A percentile compares a stretch with the other conserved stretches of the same genome.
phyloP scores from a whole-genome alignment of 2,113 vertebrate species.

The Solea solea region DNA sequence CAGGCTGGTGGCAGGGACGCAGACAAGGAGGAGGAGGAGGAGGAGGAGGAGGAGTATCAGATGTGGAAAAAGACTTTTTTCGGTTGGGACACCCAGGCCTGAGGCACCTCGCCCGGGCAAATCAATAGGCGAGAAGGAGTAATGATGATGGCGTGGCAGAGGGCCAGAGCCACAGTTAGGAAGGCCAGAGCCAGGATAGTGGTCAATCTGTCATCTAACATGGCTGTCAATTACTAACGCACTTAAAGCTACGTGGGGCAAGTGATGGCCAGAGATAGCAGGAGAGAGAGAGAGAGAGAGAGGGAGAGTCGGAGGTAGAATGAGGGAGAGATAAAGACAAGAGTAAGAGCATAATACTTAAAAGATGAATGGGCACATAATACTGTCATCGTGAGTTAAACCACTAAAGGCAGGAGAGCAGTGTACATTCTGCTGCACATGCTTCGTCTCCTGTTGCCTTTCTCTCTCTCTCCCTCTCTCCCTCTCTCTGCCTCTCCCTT shows the following conservation, averaged over 20 bases:
- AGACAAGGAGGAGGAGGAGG: conserved; percentile 42
- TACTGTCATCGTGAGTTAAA: conserved; percentile 76
- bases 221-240: conserved; percentile 72
- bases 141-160: conserved; percentile 65
- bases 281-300: conserved; percentile 41
- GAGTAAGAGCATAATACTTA: conserved; percentile 58
- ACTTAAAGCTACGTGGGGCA: conserved; percentile 63
- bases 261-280: conserved; percentile 54
- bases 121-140: conserved; percentile 79
- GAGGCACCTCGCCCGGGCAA: conserved; percentile 58
- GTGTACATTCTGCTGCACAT: conserved; percentile 56
- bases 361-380: conserved; percentile 77
- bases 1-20: conserved; percentile 71
- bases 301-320: conserved; percentile 38
- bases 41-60: conserved; percentile 64
- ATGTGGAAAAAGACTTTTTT: conserved; percentile 62
- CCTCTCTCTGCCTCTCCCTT: conserved; percentile 22
- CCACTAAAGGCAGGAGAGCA: conserved; percentile 58
- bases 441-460: conserved; percentile 26
- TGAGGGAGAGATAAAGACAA: conserved; percentile 36
- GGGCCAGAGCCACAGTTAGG: conserved; percentile 68
- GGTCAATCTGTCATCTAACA: conserved; percentile 75
- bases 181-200: conserved; percentile 63
- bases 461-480: conserved; percentile 16
- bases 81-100: conserved; percentile 68